Evolutionary conservation across 2,888 invertebrate genomes (phyloP).

Genomic region (Tinea semifulvella): DNA sequence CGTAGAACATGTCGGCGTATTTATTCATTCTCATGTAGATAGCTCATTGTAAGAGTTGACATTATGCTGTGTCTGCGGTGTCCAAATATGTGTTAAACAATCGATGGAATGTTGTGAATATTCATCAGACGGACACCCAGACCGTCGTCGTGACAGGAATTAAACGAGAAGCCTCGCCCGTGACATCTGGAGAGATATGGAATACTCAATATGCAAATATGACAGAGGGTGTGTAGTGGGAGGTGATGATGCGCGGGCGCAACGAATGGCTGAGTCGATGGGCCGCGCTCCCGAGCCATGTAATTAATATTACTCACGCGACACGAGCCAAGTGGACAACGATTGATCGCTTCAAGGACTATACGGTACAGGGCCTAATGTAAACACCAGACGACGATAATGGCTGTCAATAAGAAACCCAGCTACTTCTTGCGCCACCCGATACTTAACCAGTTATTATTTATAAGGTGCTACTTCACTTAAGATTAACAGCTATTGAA

Average conservation of each 20-base stretch:
- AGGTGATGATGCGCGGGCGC: constrained; percentile 34
- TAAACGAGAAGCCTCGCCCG: constrained; percentile 33
- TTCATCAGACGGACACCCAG: constrained; percentile 64
- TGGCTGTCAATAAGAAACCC: constrained; percentile 29
- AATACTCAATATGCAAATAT: constrained; percentile 58
- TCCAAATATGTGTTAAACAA: constrained; percentile 63
- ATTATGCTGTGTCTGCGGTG: constrained; percentile 31
- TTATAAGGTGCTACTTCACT: constrained; percentile 37
- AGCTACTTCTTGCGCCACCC: constrained; percentile 20
- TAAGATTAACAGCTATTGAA: constrained; percentile 24
- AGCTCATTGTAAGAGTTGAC: constrained; percentile 21
- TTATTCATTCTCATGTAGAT: constrained; percentile 57
- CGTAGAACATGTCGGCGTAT: constrained; percentile 41
- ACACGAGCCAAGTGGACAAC: constrained; percentile 46
- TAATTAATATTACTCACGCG: constrained; percentile 59
- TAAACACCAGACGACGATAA: constrained; percentile 53
- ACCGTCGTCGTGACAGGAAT: constrained; percentile 61
- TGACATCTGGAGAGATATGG: constrained; percentile 7
- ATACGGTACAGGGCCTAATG: constrained; percentile 32
- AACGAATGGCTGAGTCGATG: constrained; percentile 55
- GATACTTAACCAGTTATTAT: constrained; percentile 28
- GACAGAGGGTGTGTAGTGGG: constrained; percentile 42
- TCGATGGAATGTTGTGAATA: constrained; percentile 61
- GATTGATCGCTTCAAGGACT: constrained; percentile 49
- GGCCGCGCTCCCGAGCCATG: constrained; percentile 44